phyloP scores from a whole-genome alignment of 2,797 vertebrate species.

The Fratercula arctica region DNA sequence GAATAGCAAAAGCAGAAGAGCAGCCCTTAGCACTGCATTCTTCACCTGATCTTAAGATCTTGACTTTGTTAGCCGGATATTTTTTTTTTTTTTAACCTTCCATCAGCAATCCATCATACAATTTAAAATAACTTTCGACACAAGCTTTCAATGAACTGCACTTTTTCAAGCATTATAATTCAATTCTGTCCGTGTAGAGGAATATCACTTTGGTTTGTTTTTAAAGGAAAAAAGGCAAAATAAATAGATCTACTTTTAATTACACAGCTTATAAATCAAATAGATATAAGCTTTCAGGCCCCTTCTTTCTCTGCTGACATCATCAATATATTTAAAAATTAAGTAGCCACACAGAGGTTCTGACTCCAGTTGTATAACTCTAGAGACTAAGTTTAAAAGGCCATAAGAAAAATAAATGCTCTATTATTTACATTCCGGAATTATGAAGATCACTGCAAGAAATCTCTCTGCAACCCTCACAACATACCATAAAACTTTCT shows the following conservation, averaged over 20 bases:
- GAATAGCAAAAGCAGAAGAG: neutral
- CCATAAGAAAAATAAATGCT: constrained; percentile 36
- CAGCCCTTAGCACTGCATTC: neutral
- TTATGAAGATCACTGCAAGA: neutral
- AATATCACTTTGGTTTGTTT: neutral
- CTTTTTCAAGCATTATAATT: neutral
- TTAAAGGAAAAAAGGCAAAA: neutral
- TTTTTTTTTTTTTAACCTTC: neutral
- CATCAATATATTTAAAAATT: constrained; percentile 39
- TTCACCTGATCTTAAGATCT: neutral
- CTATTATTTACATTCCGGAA: constrained; percentile 29
- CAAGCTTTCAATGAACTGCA: constrained; percentile 6
- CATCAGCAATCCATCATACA: neutral
- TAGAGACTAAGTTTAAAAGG: neutral
- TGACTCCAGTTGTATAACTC: constrained; percentile 9
- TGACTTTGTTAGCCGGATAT: neutral
- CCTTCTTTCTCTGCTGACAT: neutral
- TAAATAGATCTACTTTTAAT: constrained; percentile 4
- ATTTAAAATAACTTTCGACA: constrained; percentile 3
- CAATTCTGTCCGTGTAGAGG: constrained; percentile 1
- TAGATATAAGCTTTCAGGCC: neutral
- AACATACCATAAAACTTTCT: constrained; percentile 7
- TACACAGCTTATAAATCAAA: neutral
- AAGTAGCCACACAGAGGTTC: constrained; percentile 23
- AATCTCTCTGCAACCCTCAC: neutral